Evolutionary conservation across 2,888 invertebrate genomes (phyloP).

Genomic region (Frankliniella intonsa): DNA sequence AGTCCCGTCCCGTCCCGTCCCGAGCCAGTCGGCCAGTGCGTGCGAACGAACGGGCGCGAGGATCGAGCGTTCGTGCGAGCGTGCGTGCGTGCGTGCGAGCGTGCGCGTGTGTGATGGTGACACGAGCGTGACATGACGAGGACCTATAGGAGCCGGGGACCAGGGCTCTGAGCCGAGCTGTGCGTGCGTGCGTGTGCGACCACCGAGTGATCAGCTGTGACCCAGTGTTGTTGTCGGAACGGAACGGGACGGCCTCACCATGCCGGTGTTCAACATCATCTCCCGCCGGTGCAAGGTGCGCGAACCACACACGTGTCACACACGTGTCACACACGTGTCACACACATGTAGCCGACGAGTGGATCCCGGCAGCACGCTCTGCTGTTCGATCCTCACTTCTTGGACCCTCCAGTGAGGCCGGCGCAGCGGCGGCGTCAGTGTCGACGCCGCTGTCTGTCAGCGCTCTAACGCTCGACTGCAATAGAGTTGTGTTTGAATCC

Average conservation of each 20-base stretch:
- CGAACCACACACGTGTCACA: neutral
- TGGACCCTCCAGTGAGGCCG: no score
- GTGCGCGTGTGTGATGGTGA: neutral
- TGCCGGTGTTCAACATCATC: slow-evolving; percentile 22
- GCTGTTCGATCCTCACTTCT: no score
- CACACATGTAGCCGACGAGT: no score
- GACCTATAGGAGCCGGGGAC: no score
- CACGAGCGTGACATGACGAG: neutral
- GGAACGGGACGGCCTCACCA: neutral
- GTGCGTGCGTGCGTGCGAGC: neutral
- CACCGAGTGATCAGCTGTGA: neutral
- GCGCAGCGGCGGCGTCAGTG: no score
- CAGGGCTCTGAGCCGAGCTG: no score
- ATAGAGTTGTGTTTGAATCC: no score
- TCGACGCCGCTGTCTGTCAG: no score
- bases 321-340: no score
- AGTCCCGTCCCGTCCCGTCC: neutral
- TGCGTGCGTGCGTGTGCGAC: no score
- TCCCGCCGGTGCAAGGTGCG: slow-evolving; percentile 18
- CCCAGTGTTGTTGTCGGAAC: neutral
- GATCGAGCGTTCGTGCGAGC: neutral
- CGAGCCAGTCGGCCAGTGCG: neutral
- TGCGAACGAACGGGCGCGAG: neutral
- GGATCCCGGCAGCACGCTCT: no score
- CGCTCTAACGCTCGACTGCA: no score